Percentiles rank a stretch among this genome's conserved stretches.
Conservation (phyloP, 2,888 invertebrate genomes). For the Zele albiditarsus region DNA sequence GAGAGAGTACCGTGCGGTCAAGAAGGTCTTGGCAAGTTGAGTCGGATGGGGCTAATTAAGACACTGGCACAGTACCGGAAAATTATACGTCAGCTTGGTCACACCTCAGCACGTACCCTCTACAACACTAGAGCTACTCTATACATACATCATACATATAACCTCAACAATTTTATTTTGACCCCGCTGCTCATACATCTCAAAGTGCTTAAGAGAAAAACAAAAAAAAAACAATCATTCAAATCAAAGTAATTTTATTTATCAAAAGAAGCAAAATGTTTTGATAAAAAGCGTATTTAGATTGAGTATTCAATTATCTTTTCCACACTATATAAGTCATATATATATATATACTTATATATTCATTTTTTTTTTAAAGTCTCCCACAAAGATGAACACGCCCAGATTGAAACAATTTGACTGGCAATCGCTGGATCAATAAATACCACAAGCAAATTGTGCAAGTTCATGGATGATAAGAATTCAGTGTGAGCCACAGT, state of each 20-base stretch:
- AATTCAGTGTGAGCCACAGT: neutral
- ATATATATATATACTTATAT: too few relatives aligned
- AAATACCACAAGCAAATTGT: neutral
- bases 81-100: constrained; percentile 38
- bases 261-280: too few relatives aligned
- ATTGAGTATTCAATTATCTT: too few relatives aligned
- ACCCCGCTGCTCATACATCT: too few relatives aligned
- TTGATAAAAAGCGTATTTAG: too few relatives aligned
- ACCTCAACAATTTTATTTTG: neutral
- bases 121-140: neutral
- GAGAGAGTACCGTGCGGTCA: constrained; percentile 39
- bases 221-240: too few relatives aligned
- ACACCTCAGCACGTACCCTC: constrained; percentile 38
- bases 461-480: neutral
- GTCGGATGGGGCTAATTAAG: constrained; percentile 41
- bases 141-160: constrained; percentile 8
- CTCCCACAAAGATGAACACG: neutral
- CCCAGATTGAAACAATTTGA: neutral
- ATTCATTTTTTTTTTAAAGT: neutral
- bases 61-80: constrained; percentile 36
- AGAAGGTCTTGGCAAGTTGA: constrained; percentile 37
- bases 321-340: too few relatives aligned
- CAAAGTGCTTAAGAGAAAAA: too few relatives aligned
- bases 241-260: too few relatives aligned
- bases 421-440: constrained; percentile 22